Conservation (phyloP, 2,113 vertebrate species). For the Cololabis saira region DNA sequence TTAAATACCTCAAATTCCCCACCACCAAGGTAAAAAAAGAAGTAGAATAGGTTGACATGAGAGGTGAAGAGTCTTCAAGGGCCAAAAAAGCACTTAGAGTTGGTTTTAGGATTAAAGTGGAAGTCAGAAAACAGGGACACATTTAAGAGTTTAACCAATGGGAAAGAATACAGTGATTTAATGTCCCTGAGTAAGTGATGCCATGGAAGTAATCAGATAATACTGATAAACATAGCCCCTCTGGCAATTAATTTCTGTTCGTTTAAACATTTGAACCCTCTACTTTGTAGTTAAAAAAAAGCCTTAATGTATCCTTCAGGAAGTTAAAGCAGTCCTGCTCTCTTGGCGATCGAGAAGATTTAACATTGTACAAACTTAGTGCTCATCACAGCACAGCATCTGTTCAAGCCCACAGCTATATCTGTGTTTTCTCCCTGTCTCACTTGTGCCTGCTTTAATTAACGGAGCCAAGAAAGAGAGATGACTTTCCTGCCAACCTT, state of each 20-base stretch:
- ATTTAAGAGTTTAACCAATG: neutral
- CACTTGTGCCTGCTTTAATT: conserved; percentile 76
- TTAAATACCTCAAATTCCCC: neutral
- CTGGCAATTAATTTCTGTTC: neutral
- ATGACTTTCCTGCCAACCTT: conserved; percentile 64
- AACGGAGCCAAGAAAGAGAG: conserved; percentile 60
- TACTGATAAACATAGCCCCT: no score
- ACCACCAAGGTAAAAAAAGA: neutral
- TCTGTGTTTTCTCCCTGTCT: conserved; percentile 46
- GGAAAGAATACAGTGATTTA: neutral
- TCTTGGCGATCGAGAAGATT: conserved; percentile 44
- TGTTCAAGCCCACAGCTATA: conserved; percentile 63
- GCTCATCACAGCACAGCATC: conserved; percentile 75
- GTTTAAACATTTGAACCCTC: neutral
- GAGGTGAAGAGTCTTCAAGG: neutral
- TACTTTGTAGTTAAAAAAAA: conserved; percentile 20
- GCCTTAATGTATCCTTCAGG: conserved; percentile 22
- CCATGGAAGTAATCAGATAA: neutral
- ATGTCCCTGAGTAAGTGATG: neutral
- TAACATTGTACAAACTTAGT: conserved; percentile 56
- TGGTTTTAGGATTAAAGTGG: neutral
- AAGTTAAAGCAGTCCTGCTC: conserved; percentile 49
- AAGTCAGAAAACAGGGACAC: neutral
- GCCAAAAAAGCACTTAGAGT: neutral
- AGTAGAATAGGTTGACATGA: neutral